These are phyloP conservation scores for Perodicticus potto DNA, from an alignment of 2,797 vertebrate genomes.

Conservation along the genomic window DNA sequence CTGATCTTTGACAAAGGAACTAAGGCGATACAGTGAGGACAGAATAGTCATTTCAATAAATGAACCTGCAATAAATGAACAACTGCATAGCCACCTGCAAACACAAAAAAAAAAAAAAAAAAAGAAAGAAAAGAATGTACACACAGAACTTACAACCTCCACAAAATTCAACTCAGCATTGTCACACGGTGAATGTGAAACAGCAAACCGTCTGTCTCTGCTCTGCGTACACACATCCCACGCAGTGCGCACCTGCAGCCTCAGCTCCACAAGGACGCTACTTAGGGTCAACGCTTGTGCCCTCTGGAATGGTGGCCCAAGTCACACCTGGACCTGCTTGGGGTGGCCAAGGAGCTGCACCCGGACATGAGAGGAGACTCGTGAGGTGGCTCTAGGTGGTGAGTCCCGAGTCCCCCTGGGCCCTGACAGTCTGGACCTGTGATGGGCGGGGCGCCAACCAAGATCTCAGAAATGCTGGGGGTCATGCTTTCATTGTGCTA, in stretches of 20 bases:
- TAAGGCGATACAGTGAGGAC: background rate
- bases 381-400: no score
- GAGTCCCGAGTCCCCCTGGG: no score
- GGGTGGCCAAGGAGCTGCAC: background rate
- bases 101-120: background rate
- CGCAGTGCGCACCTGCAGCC: background rate
- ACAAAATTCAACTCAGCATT: no score
- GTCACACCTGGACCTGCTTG: no score
- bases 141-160: no score
- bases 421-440: background rate
- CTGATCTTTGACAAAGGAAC: background rate
- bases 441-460: no score
- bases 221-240: fast-evolving
- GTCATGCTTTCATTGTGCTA: background rate
- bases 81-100: background rate
- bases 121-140: background rate
- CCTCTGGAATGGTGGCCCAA: background rate
- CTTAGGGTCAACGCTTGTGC: background rate
- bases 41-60: background rate
- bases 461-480: background rate
- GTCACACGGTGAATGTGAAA: background rate
- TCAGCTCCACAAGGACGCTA: background rate
- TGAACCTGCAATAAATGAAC: fast-evolving
- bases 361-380: no score
- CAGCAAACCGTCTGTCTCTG: fast-evolving